Conservation (phyloP, 2,113 vertebrate genomes). For the Aegotheles bennettii region DNA sequence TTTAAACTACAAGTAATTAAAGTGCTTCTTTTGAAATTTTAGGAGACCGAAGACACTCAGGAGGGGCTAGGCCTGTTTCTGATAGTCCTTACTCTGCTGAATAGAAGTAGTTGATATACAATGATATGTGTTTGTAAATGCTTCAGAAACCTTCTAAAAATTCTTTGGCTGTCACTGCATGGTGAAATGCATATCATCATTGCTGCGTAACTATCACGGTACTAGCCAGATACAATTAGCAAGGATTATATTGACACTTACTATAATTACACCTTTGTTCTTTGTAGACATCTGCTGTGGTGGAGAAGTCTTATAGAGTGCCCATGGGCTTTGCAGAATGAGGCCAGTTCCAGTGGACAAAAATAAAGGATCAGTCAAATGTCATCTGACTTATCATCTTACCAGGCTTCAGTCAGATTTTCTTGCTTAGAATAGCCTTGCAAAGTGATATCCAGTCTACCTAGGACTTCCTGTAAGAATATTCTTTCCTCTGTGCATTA, state of each 20-base stretch:
- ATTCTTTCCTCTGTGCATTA: not conserved
- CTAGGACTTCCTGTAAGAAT: not conserved
- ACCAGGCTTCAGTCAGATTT: not conserved
- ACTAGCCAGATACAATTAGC: not conserved
- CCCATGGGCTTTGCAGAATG: not conserved
- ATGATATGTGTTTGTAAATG: accelerated
- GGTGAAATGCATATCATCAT: not conserved
- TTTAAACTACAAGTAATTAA: not conserved
- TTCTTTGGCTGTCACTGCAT: not conserved
- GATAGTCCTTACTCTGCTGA: not conserved
- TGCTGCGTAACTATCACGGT: not conserved
- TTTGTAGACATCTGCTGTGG: not conserved
- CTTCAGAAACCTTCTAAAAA: not conserved
- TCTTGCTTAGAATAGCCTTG: not conserved
- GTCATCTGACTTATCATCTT: too few species aligned
- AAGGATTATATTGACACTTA: not conserved
- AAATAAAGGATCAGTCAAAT: not conserved
- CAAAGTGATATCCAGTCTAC: not conserved
- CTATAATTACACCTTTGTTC: not conserved
- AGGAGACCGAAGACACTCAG: not conserved
- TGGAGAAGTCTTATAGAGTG: not conserved
- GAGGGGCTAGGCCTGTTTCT: not conserved
- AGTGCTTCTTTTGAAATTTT: not conserved
- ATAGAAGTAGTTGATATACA: not conserved
- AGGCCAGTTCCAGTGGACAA: not conserved